Conservation (phyloP, 2,797 vertebrate genomes). For the Danio choprae region DNA sequence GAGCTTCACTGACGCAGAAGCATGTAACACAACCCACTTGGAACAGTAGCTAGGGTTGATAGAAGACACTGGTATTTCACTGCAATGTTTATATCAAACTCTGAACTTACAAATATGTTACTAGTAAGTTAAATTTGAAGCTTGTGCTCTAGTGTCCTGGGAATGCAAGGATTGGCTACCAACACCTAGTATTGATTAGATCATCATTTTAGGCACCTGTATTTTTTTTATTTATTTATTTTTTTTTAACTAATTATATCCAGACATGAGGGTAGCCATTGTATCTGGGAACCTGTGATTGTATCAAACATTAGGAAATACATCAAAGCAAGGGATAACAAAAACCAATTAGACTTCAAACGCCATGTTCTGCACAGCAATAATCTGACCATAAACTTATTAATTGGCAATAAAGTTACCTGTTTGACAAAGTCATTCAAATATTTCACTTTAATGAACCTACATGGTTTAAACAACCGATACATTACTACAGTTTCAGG, state of each 20-base stretch:
- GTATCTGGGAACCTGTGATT: neutral
- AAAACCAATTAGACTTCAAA: neutral
- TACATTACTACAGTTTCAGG: neutral
- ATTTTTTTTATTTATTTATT: too few relatives aligned
- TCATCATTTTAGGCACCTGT: too few relatives aligned
- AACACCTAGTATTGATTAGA: too few relatives aligned
- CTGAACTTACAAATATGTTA: neutral
- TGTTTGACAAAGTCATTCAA: neutral
- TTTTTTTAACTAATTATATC: too few relatives aligned
- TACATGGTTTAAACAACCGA: neutral
- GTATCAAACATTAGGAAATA: neutral
- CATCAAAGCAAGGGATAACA: neutral
- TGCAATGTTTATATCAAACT: neutral
- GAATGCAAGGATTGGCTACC: too few relatives aligned
- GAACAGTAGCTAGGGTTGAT: neutral
- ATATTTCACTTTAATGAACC: neutral
- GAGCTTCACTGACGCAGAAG: neutral
- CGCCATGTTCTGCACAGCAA: neutral
- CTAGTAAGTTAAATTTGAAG: neutral
- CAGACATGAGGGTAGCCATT: too few relatives aligned
- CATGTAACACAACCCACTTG: neutral
- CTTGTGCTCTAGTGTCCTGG: too few relatives aligned
- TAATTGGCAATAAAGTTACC: neutral
- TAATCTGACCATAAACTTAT: neutral
- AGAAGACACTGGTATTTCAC: neutral